Conservation (phyloP, 2,888 invertebrate genomes). For the Monopis laevigella region DNA sequence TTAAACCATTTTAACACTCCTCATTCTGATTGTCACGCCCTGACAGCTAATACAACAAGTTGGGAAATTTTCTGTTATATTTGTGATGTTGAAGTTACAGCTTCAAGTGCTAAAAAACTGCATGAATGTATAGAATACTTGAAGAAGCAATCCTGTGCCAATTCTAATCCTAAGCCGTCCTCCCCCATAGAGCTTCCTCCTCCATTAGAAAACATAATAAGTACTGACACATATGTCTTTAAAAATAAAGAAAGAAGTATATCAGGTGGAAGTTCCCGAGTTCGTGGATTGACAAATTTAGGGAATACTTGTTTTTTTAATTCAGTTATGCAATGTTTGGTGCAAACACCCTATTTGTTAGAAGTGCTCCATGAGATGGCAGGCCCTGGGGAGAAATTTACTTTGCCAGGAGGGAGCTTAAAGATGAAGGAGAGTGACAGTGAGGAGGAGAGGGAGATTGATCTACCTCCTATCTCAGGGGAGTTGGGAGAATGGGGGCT, state of each 20-base stretch:
- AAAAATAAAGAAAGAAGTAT: slow-evolving; percentile 47
- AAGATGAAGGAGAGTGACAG: slow-evolving; percentile 49
- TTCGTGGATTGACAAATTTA: slow-evolving; percentile 86
- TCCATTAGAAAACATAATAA: slow-evolving; percentile 30
- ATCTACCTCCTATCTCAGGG: slow-evolving; percentile 72
- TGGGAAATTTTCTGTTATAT: slow-evolving; percentile 84
- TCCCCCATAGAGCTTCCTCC: slow-evolving; percentile 43
- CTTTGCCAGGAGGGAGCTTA: slow-evolving; percentile 76
- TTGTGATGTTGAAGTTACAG: slow-evolving; percentile 76
- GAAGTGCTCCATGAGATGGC: slow-evolving; percentile 76
- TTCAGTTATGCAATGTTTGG: slow-evolving; percentile 93
- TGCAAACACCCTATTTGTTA: slow-evolving; percentile 83
- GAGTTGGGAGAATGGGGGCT: slow-evolving; percentile 74
- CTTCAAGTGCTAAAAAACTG: slow-evolving; percentile 71
- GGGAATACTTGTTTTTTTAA: slow-evolving; percentile 99
- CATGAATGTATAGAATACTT: slow-evolving; percentile 79
- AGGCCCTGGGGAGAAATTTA: slow-evolving; percentile 74
- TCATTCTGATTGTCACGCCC: slow-evolving; percentile 78
- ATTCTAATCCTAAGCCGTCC: slow-evolving; percentile 34
- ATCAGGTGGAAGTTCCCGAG: slow-evolving; percentile 56
- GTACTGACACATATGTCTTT: slow-evolving; percentile 23
- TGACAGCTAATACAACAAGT: slow-evolving; percentile 75
- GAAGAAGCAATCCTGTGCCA: slow-evolving; percentile 61
- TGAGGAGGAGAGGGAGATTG: slow-evolving; percentile 55
- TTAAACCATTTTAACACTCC: slow-evolving; percentile 78